Conservation (phyloP, 1,140 invertebrate genomes). For the Solenopsis fugax region DNA sequence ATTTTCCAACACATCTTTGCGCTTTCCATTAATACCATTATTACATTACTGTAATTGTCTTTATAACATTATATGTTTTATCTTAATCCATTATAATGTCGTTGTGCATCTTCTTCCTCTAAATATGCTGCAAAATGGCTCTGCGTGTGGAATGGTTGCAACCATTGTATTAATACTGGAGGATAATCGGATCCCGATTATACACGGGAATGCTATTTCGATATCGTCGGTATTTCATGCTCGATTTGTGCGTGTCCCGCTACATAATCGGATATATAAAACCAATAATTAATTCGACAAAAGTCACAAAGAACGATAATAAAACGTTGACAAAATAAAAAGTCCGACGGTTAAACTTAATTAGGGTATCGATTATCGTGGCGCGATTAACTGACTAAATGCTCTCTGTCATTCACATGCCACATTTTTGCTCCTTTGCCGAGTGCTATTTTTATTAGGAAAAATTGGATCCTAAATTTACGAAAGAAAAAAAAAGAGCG, state of each 20-base stretch:
- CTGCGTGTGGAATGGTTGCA: not conserved
- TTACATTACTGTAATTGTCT: not conserved
- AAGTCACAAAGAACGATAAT: conserved; percentile 53
- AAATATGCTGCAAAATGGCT: conserved; percentile 20
- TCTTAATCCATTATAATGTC: conserved; percentile 1
- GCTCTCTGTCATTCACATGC: conserved; percentile 16
- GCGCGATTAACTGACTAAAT: conserved; percentile 34
- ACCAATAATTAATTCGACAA: conserved; percentile 55
- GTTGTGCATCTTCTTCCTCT: not conserved
- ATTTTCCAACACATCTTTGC: not conserved
- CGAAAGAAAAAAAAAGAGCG: not conserved
- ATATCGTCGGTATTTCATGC: conserved; percentile 20
- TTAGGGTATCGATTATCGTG: conserved; percentile 30
- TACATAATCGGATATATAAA: conserved; percentile 57
- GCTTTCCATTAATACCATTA: not conserved
- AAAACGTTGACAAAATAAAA: conserved; percentile 41
- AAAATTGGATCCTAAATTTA: conserved; percentile 11
- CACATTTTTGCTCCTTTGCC: not conserved
- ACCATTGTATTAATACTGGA: conserved; percentile 20
- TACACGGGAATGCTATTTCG: conserved; percentile 1
- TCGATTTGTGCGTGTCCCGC: not conserved
- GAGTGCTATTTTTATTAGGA: not conserved
- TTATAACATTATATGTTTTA: conserved; percentile 1
- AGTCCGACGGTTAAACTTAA: conserved; percentile 18
- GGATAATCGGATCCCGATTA: conserved; percentile 55